Evolutionary conservation across 2,113 vertebrate genomes (phyloP).

Genomic region (Athene noctua): DNA sequence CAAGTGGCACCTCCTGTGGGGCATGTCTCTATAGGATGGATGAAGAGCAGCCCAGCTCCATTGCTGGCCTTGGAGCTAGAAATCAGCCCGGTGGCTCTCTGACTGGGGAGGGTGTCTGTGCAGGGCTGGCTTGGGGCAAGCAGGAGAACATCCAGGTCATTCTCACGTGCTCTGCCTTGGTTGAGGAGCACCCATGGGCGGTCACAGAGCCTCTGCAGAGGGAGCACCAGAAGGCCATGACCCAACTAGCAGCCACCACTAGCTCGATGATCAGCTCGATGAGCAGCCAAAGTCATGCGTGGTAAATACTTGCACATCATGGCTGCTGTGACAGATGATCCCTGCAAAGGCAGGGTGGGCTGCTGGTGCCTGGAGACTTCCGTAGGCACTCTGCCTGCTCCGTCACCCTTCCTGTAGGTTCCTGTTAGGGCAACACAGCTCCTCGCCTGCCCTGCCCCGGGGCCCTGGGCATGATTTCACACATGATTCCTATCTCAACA

Average conservation of each 20-base stretch:
- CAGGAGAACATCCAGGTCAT: accelerated
- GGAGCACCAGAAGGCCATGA: background rate
- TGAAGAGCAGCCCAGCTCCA: background rate
- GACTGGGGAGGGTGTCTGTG: background rate
- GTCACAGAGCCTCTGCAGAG: accelerated
- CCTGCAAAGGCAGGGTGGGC: background rate
- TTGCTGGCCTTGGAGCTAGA: background rate
- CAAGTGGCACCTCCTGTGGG: background rate
- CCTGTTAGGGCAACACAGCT: background rate
- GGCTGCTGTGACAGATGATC: background rate
- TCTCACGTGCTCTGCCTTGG: accelerated
- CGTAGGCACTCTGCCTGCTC: accelerated
- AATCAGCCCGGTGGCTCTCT: background rate
- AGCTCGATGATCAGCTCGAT: background rate
- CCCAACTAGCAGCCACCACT: background rate
- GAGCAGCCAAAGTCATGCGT: background rate
- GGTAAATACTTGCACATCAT: accelerated
- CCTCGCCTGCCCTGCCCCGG: background rate
- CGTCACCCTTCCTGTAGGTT: background rate
- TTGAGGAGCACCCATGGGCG: background rate
- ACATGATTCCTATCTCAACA: background rate
- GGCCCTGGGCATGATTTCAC: background rate
- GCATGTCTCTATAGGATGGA: accelerated
- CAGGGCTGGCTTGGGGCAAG: accelerated
- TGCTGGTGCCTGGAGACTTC: background rate